These are phyloP conservation scores for Sebastes nivosus DNA, from an alignment of 2,797 vertebrate genomes.

Conservation along the genomic window DNA sequence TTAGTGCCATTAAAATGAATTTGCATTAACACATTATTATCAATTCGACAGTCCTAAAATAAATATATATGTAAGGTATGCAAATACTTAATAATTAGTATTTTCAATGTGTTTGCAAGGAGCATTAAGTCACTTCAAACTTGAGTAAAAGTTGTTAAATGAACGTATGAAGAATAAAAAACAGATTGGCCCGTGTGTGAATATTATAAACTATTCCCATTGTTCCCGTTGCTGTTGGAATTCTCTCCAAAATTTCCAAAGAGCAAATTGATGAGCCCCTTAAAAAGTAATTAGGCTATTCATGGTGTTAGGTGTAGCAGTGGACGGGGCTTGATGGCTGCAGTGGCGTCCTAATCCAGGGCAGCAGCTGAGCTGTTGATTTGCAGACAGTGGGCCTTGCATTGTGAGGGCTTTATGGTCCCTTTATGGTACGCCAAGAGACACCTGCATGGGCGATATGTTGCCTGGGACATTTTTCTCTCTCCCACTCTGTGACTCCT, in stretches of 20 bases:
- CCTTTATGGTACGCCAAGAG: conserved; percentile 78
- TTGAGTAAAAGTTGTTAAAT: conserved; percentile 31
- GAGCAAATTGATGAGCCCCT: conserved; percentile 75
- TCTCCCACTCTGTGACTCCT: conserved; percentile 79
- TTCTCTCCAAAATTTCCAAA: conserved; percentile 47
- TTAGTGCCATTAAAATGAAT: fast-evolving
- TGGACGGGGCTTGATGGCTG: conserved; percentile 62
- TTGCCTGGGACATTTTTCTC: conserved; percentile 85
- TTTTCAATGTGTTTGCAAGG: neutral
- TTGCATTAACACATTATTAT: fast-evolving
- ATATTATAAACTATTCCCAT: conserved; percentile 33
- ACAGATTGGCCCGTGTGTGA: conserved; percentile 3
- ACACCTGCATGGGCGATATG: conserved; percentile 82
- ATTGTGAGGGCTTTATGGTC: conserved; percentile 80
- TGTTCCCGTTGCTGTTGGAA: conserved; percentile 27
- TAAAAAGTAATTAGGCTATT: conserved; percentile 79
- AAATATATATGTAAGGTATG: neutral
- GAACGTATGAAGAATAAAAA: conserved; percentile 36
- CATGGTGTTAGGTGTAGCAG: conserved; percentile 37
- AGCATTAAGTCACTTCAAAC: neutral
- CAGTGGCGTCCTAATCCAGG: conserved; percentile 60
- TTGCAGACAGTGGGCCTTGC: conserved; percentile 75
- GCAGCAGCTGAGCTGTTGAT: conserved; percentile 70
- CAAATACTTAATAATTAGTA: neutral
- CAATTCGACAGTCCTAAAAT: neutral